Conservation (phyloP, 64 coral and sea anemone species). For the Actinia equina region DNA sequence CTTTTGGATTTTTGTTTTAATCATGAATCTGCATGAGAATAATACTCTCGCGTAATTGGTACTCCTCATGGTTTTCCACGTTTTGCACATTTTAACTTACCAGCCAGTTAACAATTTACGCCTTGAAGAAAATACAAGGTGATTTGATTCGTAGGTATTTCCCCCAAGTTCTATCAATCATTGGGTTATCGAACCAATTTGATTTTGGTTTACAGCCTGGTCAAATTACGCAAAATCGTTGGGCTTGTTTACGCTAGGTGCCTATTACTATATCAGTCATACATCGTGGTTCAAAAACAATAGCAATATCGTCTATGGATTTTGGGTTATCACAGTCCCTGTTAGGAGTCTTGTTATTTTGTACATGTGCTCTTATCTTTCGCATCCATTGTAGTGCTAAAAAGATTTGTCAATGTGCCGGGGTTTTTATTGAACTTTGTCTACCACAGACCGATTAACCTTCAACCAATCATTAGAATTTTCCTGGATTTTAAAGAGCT, state of each 20-base stretch:
- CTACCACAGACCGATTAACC: neutral
- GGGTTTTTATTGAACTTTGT: neutral
- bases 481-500: neutral
- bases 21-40: constrained; percentile 17
- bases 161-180: neutral
- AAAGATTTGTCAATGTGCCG: constrained; percentile 6
- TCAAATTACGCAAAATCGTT: neutral
- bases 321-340: neutral
- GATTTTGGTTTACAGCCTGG: neutral
- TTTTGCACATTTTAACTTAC: constrained; percentile 3
- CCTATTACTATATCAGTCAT: constrained; percentile 9
- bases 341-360: constrained; percentile 20
- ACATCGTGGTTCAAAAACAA: constrained; percentile 17
- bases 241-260: constrained; percentile 9
- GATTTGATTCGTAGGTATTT: neutral
- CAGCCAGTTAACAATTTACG: constrained; percentile 11
- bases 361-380: constrained; percentile 31
- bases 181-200: neutral
- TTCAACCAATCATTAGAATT: neutral
- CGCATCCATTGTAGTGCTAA: constrained; percentile 24
- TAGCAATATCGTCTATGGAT: constrained; percentile 8
- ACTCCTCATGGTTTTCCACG: constrained; percentile 15
- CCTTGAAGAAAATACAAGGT: neutral
- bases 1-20: constrained; percentile 10
- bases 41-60: constrained; percentile 1